Evolutionary conservation across 92 coral and sea anemone species (phyloP), one percentile per base, ranked within the genome.

Genomic region (Palythoa grandis): DNA sequence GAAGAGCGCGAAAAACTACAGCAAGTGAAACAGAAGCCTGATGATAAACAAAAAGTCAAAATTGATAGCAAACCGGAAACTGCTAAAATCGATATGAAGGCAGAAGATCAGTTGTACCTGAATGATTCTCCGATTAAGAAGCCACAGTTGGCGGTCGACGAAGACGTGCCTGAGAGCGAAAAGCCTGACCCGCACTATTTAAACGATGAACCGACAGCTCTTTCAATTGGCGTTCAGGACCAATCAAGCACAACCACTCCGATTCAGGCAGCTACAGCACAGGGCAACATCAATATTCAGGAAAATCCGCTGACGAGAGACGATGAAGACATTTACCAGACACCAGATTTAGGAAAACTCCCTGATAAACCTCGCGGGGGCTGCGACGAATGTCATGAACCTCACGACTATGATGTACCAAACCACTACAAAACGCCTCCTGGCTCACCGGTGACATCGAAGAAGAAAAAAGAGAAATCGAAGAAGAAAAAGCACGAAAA

Each of bases 321-420:
- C 63, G 91, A 92, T 37, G 92, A 93, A 82, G 87, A 91, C 82
- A 87, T 90, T 75, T 94, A 94, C 86, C 98, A 94, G 86, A 95
- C 93, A 11, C 98, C 98, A 7, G 85, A 89, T 60, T 86, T 89
- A 25, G 88, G 82, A 17, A 72, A 66, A 43, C 91, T 90, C 16
- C 92, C 91, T 7, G 93, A 92, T 47, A 91, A 88, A 50, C 94
- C 94, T 19, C 87, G 84, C 43, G 77, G 74, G 15, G 98, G 98
- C 4, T 94, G 98, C 35, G 68, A 93, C 12, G 98, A 94, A 82
- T 94, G 98, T 61, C 87, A 94, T 76, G 98, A 92, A 22, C 90
- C 98, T 2, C 98, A 94, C 25, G 79, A 90, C 23, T 94, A 94
- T 88, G 98, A 92, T n/a, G 92, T 90, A 23, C 98, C 98, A 65